A percentile compares a stretch with the other conserved stretches of the same genome.
These are phyloP conservation scores for Rhagonycha fulva DNA, from an alignment of 2,888 invertebrate species.

Conservation along the genomic window DNA sequence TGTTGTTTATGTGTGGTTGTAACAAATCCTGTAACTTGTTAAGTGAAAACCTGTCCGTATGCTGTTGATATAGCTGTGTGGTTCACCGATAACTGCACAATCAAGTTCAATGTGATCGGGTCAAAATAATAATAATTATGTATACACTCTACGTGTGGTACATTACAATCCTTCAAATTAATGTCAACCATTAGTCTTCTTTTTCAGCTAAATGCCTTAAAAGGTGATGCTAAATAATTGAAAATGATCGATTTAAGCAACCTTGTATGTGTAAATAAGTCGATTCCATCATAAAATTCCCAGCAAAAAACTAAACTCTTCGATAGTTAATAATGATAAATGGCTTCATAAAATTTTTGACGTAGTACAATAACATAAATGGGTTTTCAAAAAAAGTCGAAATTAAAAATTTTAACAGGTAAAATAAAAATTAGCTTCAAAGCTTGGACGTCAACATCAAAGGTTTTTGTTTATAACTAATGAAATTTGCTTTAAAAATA, in stretches of 20 bases:
- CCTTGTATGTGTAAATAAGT: background rate
- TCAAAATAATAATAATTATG: background rate
- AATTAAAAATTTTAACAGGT: background rate
- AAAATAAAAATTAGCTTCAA: background rate
- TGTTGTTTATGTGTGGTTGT: background rate
- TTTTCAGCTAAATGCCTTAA: background rate
- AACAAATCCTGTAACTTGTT: background rate
- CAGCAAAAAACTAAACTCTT: background rate
- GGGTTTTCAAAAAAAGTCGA: background rate
- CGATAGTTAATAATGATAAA: background rate
- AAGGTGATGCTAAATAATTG: background rate
- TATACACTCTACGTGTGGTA: background rate
- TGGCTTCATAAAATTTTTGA: background rate
- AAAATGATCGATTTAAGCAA: background rate
- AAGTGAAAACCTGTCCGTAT: background rate
- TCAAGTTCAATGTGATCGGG: background rate
- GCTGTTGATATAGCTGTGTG: background rate
- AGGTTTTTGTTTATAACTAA: background rate
- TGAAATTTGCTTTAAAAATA: background rate
- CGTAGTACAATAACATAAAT: background rate
- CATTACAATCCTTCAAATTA: background rate
- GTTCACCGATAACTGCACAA: background rate
- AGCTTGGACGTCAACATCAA: background rate
- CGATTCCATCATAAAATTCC: background rate
- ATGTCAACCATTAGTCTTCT: background rate